A percentile compares a stretch with the other conserved stretches of the same genome.
These are phyloP conservation scores for Crotalus helleri DNA, from an alignment of 2,113 vertebrate species.

Conservation along the genomic window DNA sequence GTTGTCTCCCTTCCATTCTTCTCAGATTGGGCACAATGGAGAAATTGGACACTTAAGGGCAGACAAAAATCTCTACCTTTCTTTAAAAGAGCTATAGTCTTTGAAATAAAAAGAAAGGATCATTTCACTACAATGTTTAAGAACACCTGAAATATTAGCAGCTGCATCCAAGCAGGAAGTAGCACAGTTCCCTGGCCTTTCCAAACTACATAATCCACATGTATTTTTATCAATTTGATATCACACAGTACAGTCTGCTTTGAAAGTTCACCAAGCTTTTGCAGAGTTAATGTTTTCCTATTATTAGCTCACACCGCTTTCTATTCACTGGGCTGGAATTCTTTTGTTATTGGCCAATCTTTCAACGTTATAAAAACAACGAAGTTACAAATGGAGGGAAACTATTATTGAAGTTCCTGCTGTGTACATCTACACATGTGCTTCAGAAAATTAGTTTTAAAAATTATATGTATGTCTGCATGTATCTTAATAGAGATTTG, in stretches of 20 bases:
- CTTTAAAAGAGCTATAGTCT: background rate
- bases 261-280: slow-evolving; percentile 62
- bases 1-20: slow-evolving; percentile 1
- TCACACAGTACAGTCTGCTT: slow-evolving; percentile 47
- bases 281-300: slow-evolving; percentile 64
- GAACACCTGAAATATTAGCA: slow-evolving; percentile 41
- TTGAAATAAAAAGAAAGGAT: background rate
- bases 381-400: slow-evolving; percentile 52
- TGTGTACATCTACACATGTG: slow-evolving; percentile 29
- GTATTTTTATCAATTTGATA: slow-evolving; percentile 50
- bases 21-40: slow-evolving; percentile 21
- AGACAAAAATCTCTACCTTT: background rate
- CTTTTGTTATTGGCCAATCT: slow-evolving; percentile 57
- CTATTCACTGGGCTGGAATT: slow-evolving; percentile 53
- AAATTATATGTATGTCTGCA: background rate
- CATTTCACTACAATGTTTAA: background rate
- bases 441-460: slow-evolving; percentile 37
- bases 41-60: slow-evolving; percentile 28
- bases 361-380: slow-evolving; percentile 59
- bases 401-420: slow-evolving; percentile 47
- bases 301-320: slow-evolving; percentile 64
- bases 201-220: slow-evolving; percentile 52
- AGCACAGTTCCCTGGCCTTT: slow-evolving; percentile 38
- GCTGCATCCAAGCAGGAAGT: slow-evolving; percentile 60
- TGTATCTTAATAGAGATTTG: background rate